Conservation (phyloP, 37 sponge, comb jelly and placozoan genomes). For the Beroe forskalii region DNA sequence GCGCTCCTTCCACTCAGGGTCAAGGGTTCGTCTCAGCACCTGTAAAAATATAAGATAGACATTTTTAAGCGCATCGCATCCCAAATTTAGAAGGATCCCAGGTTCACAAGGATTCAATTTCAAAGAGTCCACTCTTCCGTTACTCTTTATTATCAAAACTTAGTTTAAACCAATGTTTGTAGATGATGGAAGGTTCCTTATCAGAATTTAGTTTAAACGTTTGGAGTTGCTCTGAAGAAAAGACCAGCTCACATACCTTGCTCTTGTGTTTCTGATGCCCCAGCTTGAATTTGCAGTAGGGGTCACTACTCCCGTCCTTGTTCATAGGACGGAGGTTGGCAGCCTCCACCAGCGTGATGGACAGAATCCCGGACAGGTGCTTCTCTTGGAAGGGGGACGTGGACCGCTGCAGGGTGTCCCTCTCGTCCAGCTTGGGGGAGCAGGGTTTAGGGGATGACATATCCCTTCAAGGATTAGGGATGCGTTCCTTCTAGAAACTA, state of each 20-base stretch:
- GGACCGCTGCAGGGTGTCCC: slow-evolving; percentile 13
- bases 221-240: too few species aligned
- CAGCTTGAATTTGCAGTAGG: slow-evolving; percentile 92
- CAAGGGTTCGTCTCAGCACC: slow-evolving; percentile 71
- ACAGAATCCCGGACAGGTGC: slow-evolving; percentile 68
- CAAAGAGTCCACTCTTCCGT: neutral
- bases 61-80: too few species aligned
- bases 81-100: too few species aligned
- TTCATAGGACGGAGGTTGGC: slow-evolving; percentile 81
- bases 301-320: slow-evolving; percentile 81
- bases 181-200: too few species aligned
- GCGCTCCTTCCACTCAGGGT: slow-evolving; percentile 88
- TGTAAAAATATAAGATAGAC: slow-evolving; percentile 31
- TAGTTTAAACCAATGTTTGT: too few species aligned
- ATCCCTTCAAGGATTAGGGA: too few species aligned
- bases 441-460: neutral
- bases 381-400: slow-evolving; percentile 64
- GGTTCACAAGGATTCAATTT: too few species aligned
- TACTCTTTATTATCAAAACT: too few species aligned
- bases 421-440: slow-evolving; percentile 25
- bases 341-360: slow-evolving; percentile 75
- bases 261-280: slow-evolving; percentile 83
- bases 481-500: too few species aligned
- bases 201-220: too few species aligned
- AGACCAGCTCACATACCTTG: slow-evolving; percentile 72